phyloP scores from a whole-genome alignment of 2,113 vertebrate species.

The Pagrus major region DNA sequence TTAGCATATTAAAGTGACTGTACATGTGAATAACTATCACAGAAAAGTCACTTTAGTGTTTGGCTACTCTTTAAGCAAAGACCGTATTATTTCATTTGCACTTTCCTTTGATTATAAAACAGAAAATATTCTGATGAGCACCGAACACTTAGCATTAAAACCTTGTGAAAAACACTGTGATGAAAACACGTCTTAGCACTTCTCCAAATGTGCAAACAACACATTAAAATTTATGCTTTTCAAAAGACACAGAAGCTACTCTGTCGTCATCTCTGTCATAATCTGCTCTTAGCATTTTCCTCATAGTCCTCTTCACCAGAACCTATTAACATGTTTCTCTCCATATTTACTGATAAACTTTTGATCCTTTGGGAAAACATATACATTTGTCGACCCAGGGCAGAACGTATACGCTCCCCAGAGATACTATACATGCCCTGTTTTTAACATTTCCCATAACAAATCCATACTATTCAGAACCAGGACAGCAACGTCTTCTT shows the following conservation, averaged over 20 bases:
- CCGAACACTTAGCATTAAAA: neutral
- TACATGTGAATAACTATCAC: neutral
- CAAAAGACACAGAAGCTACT: neutral
- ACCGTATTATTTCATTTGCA: neutral
- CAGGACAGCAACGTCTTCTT: constrained; percentile 25
- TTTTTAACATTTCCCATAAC: constrained; percentile 27
- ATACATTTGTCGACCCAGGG: neutral
- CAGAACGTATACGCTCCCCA: neutral
- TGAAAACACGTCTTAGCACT: constrained; percentile 28
- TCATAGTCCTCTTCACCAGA: neutral
- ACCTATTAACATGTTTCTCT: neutral
- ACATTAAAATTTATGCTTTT: constrained; percentile 36
- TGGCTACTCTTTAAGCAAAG: neutral
- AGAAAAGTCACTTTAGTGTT: neutral
- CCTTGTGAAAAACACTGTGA: neutral
- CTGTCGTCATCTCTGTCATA: neutral
- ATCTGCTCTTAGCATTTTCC: constrained; percentile 33
- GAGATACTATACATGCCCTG: neutral
- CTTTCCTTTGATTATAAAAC: neutral
- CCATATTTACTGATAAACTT: constrained; percentile 7
- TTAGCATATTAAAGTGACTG: neutral
- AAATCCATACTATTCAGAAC: constrained; percentile 24
- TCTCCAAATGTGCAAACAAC: constrained; percentile 35
- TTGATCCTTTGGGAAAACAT: neutral
- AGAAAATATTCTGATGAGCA: neutral